Conservation (phyloP, 2,113 vertebrate genomes). For the Athene noctua region DNA sequence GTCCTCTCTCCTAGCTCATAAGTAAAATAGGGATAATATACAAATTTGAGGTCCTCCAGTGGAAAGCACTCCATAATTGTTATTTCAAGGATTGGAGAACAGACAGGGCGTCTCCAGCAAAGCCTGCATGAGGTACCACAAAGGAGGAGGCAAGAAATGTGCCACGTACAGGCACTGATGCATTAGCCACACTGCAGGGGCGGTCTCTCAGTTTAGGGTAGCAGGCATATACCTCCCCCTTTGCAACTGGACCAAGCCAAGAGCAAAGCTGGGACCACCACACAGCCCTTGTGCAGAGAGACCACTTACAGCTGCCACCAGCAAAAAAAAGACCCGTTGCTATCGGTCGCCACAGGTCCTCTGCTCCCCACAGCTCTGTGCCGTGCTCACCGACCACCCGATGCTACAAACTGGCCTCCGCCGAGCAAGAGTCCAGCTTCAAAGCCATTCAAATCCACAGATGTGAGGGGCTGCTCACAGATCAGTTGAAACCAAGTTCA, state of each 20-base stretch:
- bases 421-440: neutral
- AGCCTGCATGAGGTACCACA: neutral
- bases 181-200: neutral
- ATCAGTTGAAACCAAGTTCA: neutral
- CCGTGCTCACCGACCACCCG: rapidly evolving
- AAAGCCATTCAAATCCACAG: neutral
- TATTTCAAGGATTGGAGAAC: neutral
- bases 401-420: rapidly evolving
- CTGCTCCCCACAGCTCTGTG: neutral
- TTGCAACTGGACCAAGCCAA: neutral
- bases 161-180: too few relatives aligned
- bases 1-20: neutral
- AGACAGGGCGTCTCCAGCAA: neutral
- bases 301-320: rapidly evolving
- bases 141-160: neutral
- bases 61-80: neutral
- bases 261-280: neutral
- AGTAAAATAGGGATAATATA: neutral
- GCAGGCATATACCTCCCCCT: rapidly evolving
- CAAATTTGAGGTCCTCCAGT: neutral
- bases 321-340: rapidly evolving
- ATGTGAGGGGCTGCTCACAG: neutral
- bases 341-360: rapidly evolving
- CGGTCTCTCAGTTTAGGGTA: neutral
- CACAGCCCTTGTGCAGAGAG: rapidly evolving